These are phyloP conservation scores for Sebastes fasciatus DNA, from an alignment of 2,113 vertebrate genomes.

Conservation along the genomic window DNA sequence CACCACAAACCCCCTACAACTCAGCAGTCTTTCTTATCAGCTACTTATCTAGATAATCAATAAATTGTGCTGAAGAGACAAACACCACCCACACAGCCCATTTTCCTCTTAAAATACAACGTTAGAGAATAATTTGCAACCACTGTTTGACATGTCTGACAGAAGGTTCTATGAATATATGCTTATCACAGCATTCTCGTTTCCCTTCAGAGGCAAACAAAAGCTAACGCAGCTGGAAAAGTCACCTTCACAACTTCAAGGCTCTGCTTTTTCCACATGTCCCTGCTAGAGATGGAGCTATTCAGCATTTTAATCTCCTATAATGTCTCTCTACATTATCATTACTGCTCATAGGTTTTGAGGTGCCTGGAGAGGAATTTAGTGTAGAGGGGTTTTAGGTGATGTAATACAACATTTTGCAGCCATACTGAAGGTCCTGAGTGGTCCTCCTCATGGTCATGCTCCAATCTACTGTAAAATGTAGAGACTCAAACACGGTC, in stretches of 20 bases:
- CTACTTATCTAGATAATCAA: background rate
- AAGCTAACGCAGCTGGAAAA: conserved; percentile 1
- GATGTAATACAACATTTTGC: background rate
- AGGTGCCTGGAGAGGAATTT: background rate
- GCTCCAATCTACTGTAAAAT: background rate
- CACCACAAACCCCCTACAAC: background rate
- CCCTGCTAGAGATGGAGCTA: background rate
- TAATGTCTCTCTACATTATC: background rate
- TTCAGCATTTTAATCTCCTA: conserved; percentile 13
- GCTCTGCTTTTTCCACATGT: background rate
- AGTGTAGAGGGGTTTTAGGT: background rate
- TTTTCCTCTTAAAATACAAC: background rate
- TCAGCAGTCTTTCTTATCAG: background rate
- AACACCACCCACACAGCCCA: background rate
- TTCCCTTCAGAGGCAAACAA: conserved; percentile 10
- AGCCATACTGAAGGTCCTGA: background rate
- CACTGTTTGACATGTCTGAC: background rate
- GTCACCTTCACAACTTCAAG: conserved; percentile 45
- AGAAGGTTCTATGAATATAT: background rate
- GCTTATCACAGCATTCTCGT: conserved; percentile 19
- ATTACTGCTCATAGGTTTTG: background rate
- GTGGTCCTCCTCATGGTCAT: background rate
- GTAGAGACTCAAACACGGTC: too few relatives aligned
- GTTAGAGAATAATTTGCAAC: background rate
- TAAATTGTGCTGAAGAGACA: background rate